Conservation (phyloP, 1,140 invertebrate species). For the Panagrolaimus sp. region DNA sequence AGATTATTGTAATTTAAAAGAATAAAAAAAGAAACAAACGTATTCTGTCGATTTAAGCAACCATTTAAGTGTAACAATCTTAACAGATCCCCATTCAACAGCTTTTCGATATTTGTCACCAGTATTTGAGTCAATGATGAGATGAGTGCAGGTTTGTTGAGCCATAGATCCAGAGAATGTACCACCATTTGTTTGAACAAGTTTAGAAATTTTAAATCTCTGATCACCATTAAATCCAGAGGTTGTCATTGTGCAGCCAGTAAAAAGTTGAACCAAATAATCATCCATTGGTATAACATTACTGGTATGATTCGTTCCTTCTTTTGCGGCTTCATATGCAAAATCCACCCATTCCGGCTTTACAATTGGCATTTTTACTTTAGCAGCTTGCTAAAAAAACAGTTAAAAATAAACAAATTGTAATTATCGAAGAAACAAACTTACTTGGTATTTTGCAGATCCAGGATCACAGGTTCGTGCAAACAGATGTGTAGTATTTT, state of each 20-base stretch:
- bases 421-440: too few species aligned
- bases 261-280: constrained; percentile 9
- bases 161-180: constrained; percentile 16
- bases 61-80: constrained; percentile 20
- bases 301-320: not conserved
- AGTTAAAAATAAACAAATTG: too few species aligned
- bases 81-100: constrained; percentile 19
- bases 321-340: not conserved
- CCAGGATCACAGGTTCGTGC: not conserved
- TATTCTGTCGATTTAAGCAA: not conserved
- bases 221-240: constrained; percentile 5
- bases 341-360: not conserved
- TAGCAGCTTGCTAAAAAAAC: not conserved
- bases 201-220: not conserved
- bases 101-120: constrained; percentile 6
- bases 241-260: not conserved
- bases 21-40: not conserved
- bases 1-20: not conserved
- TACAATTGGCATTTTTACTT: not conserved
- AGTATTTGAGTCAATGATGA: constrained; percentile 13
- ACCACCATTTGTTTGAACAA: constrained; percentile 15
- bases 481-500: not conserved
- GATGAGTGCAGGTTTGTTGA: constrained; percentile 14
- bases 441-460: not conserved
- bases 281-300: not conserved